Evolutionary conservation across 2,113 vertebrate genomes (phyloP).

Genomic region (Mungos mungo): DNA sequence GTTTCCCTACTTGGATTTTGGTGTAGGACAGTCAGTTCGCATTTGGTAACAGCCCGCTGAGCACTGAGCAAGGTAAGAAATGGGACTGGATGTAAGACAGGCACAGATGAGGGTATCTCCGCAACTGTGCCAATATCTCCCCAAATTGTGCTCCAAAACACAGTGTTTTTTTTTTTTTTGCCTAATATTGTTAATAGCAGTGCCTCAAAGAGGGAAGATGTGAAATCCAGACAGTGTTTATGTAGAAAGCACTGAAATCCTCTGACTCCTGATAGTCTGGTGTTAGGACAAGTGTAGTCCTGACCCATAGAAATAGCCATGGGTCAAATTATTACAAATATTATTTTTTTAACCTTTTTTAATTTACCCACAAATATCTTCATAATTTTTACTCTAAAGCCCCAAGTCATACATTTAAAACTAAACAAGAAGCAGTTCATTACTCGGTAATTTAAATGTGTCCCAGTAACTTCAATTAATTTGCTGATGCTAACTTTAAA

Average conservation of each 20-base stretch:
- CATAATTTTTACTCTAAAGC: constrained; percentile 50
- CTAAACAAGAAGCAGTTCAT: constrained; percentile 4
- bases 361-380: constrained; percentile 57
- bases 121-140: background rate
- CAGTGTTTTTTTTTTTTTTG: background rate
- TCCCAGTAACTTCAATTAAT: constrained; percentile 61
- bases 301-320: background rate
- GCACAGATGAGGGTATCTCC: background rate
- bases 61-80: background rate
- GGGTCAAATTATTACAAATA: background rate
- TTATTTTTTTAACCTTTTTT: constrained; percentile 24
- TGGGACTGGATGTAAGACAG: background rate
- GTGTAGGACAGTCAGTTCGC: background rate
- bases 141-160: background rate
- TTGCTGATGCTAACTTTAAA: constrained; percentile 58
- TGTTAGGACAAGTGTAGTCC: background rate
- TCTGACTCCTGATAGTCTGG: background rate
- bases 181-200: background rate
- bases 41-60: background rate
- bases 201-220: background rate
- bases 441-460: constrained; percentile 43
- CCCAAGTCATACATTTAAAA: constrained; percentile 50
- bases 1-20: background rate
- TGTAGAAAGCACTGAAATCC: background rate
- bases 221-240: background rate